Evolutionary conservation across 2,797 vertebrate species (phyloP).

Genomic region (Nannoperca obscura): DNA sequence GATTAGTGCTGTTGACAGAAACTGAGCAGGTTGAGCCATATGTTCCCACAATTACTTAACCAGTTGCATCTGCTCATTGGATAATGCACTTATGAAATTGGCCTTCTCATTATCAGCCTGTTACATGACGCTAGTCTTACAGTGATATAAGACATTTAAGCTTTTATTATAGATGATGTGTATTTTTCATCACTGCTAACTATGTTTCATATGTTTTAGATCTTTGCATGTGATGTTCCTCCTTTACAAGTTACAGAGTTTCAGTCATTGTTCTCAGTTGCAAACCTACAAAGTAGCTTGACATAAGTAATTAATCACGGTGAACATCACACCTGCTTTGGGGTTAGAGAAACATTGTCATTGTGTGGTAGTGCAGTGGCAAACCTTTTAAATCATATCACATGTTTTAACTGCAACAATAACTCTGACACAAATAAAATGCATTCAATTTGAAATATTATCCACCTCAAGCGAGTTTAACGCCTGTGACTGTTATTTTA

Average conservation of each 20-base stretch:
- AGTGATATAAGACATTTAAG: conserved; percentile 36
- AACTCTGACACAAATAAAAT: background rate
- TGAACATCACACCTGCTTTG: background rate
- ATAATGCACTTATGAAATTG: conserved; percentile 66
- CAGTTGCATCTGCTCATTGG: conserved; percentile 69
- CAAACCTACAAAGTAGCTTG: background rate
- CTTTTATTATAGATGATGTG: background rate
- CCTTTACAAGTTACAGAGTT: background rate
- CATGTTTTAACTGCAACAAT: background rate
- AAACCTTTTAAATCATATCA: background rate
- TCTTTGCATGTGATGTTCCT: background rate
- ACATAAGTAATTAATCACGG: background rate
- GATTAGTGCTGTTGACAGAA: conserved; percentile 71
- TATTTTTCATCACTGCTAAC: background rate
- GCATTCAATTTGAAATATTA: background rate
- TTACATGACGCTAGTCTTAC: conserved; percentile 31
- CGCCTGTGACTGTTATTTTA: background rate
- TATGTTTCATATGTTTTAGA: background rate
- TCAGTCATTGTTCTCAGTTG: background rate
- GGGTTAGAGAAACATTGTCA: background rate
- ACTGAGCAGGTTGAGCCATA: conserved; percentile 63
- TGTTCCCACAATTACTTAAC: conserved; percentile 67
- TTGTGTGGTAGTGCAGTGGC: background rate
- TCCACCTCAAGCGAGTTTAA: background rate
- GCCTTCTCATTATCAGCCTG: conserved; percentile 24